Percentiles rank a stretch among this genome's conserved stretches.
These are phyloP conservation scores for Linnaemya tessellans DNA, from an alignment of 2,888 invertebrate genomes.

Conservation along the genomic window DNA sequence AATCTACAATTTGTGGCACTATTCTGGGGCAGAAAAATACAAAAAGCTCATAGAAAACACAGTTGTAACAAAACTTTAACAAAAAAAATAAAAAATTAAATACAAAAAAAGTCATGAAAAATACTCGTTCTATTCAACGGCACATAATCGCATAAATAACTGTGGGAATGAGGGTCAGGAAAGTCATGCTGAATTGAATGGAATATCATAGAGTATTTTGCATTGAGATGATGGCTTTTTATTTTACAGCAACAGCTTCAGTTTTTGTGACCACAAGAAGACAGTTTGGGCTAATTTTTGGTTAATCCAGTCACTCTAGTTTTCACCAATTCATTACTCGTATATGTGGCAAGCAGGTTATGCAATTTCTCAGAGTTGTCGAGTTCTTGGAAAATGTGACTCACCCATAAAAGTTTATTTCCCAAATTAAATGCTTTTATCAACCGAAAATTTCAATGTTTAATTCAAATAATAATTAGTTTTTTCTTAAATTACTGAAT, in stretches of 20 bases:
- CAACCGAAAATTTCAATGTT: no score
- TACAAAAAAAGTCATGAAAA: conserved; percentile 40
- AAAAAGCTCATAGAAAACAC: conserved; percentile 34
- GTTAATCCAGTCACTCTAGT: no score
- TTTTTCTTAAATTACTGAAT: no score
- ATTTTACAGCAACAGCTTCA: conserved; percentile 28
- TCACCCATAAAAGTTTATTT: no score
- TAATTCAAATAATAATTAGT: no score
- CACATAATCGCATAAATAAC: conserved; percentile 67
- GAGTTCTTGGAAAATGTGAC: no score
- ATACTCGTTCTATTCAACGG: conserved; percentile 39
- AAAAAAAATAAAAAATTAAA: conserved; percentile 22
- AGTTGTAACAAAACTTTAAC: conserved; percentile 47
- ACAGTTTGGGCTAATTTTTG: no score
- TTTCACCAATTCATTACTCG: no score
- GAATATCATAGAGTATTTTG: conserved; percentile 36
- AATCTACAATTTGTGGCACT: conserved; percentile 67
- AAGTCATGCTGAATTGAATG: conserved; percentile 56
- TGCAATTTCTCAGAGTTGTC: no score
- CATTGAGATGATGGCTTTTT: conserved; percentile 42
- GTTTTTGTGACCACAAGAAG: background rate
- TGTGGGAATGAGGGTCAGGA: conserved; percentile 71
- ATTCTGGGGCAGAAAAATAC: conserved; percentile 29
- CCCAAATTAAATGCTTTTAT: no score
- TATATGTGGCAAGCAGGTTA: no score